phyloP scores from a whole-genome alignment of 2,888 invertebrate species.

The Aleiodes leptofemur region DNA sequence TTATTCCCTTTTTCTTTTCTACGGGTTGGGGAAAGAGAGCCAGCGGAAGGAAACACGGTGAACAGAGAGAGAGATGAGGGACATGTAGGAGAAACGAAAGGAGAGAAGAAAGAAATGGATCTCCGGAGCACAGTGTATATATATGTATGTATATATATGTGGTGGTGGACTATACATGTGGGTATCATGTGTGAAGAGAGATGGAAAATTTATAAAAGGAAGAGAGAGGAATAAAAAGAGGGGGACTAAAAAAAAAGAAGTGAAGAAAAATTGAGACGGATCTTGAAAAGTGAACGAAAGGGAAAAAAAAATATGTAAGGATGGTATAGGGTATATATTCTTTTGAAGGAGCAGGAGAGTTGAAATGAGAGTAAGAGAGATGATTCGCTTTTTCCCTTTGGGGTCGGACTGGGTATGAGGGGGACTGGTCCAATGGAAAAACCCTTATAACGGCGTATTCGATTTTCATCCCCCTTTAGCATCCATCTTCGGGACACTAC shows the following conservation, averaged over 20 bases:
- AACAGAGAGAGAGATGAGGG: slow-evolving; percentile 67
- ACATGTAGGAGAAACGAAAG: slow-evolving; percentile 48
- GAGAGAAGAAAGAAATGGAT: slow-evolving; percentile 47
- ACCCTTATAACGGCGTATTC: slow-evolving; percentile 11
- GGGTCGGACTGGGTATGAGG: slow-evolving; percentile 12
- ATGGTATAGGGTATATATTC: neutral
- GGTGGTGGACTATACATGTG: slow-evolving; percentile 14
- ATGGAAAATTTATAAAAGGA: slow-evolving; percentile 74
- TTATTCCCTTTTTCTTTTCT: slow-evolving; percentile 28
- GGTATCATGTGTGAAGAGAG: slow-evolving; percentile 44
- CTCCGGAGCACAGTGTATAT: slow-evolving; percentile 22
- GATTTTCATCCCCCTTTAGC: slow-evolving; percentile 21
- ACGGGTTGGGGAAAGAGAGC: slow-evolving; percentile 37
- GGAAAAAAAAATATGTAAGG: slow-evolving; percentile 17
- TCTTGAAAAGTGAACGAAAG: slow-evolving; percentile 56
- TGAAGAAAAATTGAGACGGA: slow-evolving; percentile 71
- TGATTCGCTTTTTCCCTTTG: slow-evolving; percentile 17
- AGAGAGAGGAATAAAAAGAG: slow-evolving; percentile 68
- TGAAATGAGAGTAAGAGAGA: slow-evolving; percentile 6
- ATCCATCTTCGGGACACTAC: slow-evolving; percentile 5
- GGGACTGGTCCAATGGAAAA: slow-evolving; percentile 26
- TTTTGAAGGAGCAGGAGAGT: slow-evolving; percentile 10
- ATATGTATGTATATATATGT: neutral
- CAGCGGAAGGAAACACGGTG: slow-evolving; percentile 58
- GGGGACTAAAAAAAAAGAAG: slow-evolving; percentile 64